These are phyloP conservation scores for Centropus bengalensis DNA, from an alignment of 2,113 vertebrate species.

Conservation along the genomic window DNA sequence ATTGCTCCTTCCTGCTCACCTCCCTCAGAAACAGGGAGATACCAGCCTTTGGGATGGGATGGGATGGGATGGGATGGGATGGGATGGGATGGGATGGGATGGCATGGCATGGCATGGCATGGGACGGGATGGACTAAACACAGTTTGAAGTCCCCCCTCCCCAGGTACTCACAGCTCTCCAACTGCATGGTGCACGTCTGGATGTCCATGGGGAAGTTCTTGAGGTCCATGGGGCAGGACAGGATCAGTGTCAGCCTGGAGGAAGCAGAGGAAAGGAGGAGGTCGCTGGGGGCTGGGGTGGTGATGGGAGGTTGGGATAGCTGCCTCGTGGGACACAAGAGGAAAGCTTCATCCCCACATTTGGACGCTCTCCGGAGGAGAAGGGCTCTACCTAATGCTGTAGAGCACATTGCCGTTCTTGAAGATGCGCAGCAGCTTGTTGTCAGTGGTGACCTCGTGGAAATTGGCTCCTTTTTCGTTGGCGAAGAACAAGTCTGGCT, in stretches of 20 bases:
- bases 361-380: too few relatives aligned
- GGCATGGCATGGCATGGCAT: too few relatives aligned
- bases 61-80: neutral
- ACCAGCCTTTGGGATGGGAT: neutral
- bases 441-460: slow-evolving; percentile 92
- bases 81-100: neutral
- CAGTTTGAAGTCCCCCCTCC: neutral
- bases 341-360: neutral
- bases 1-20: neutral
- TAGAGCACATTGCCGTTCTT: slow-evolving; percentile 93
- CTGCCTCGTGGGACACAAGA: fast-evolving
- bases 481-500: slow-evolving; percentile 93
- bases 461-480: slow-evolving; percentile 95
- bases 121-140: neutral
- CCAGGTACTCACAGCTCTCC: slow-evolving; percentile 90
- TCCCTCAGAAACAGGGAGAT: neutral
- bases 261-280: slow-evolving; percentile 42
- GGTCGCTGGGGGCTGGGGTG: neutral
- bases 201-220: slow-evolving; percentile 97
- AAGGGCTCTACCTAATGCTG: slow-evolving; percentile 85
- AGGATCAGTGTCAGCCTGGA: slow-evolving; percentile 90
- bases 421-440: slow-evolving; percentile 94
- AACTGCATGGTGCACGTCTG: slow-evolving; percentile 96
- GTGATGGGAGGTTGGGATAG: neutral
- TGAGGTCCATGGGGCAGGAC: slow-evolving; percentile 96